Percentiles rank a stretch among this genome's conserved stretches.
Evolutionary conservation across 2,797 vertebrate genomes (phyloP).

Genomic region (Coregonus suidteri): DNA sequence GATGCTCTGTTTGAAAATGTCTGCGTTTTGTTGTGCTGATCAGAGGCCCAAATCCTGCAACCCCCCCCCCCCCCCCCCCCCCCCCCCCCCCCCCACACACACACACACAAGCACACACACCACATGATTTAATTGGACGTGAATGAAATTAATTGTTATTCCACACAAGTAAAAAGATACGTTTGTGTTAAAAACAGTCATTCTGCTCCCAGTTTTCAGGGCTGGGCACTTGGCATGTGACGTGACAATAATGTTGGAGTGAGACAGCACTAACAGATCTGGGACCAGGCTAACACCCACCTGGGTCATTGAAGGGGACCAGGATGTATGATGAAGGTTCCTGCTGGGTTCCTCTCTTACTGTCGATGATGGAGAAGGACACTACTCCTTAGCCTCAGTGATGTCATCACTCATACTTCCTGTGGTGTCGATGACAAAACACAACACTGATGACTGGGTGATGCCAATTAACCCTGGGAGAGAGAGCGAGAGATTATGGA

Average conservation of each 20-base stretch:
- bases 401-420: conserved; percentile 69
- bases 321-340: conserved; percentile 71
- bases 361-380: conserved; percentile 64
- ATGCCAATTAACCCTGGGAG: conserved; percentile 68
- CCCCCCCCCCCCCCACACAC: not conserved
- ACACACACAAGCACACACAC: conserved; percentile 1
- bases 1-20: conserved; percentile 60
- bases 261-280: no score
- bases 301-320: conserved; percentile 74
- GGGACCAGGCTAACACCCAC: conserved; percentile 39
- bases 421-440: conserved; percentile 76
- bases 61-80: not conserved
- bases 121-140: not conserved
- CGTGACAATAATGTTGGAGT: not conserved
- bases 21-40: conserved; percentile 59
- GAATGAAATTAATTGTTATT: not conserved
- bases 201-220: not conserved
- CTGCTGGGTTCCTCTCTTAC: conserved; percentile 55
- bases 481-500: not conserved
- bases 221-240: not conserved
- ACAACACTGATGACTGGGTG: conserved; percentile 60
- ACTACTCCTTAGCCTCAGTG: conserved; percentile 51
- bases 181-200: not conserved
- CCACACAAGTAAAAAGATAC: not conserved
- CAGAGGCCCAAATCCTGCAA: conserved; percentile 60